Conservation (phyloP, 2,888 invertebrate species). For the Diaphora mendica region DNA sequence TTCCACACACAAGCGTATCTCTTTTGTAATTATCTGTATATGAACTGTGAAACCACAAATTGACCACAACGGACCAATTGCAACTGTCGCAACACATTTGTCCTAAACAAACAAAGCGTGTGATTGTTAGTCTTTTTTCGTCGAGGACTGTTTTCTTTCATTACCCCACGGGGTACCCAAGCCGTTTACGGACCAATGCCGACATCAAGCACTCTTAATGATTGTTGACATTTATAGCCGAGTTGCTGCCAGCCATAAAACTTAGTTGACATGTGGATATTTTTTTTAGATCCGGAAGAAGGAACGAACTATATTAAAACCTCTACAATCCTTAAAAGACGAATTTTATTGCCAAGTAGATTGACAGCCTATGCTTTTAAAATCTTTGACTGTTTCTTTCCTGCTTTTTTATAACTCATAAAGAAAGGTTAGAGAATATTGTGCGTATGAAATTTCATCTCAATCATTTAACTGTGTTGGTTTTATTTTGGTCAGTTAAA, state of each 20-base stretch:
- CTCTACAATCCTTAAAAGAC: constrained; percentile 28
- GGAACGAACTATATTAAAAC: constrained; percentile 37
- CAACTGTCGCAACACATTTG: constrained; percentile 16
- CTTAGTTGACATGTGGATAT: constrained; percentile 42
- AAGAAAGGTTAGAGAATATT: background rate
- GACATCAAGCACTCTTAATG: constrained; percentile 43
- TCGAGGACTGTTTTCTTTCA: constrained; percentile 34
- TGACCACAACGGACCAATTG: constrained; percentile 18
- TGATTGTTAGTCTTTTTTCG: constrained; percentile 30
- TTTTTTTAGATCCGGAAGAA: constrained; percentile 44
- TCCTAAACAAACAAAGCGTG: constrained; percentile 28
- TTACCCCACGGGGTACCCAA: constrained; percentile 21
- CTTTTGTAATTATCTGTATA: background rate
- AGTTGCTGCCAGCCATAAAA: constrained; percentile 40
- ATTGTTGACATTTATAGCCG: constrained; percentile 44
- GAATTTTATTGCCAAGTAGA: constrained; percentile 26
- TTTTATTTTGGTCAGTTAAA: background rate
- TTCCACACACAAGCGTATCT: background rate
- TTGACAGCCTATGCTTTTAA: constrained; percentile 15
- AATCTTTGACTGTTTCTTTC: background rate
- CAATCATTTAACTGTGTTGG: background rate
- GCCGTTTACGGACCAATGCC: constrained; percentile 36
- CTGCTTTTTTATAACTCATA: background rate
- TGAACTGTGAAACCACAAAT: constrained; percentile 12
- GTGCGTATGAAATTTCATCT: constrained; percentile 1